Base-by-base conservation (phyloP, 2,113 vertebrate genomes). In the Chamaea fasciata region DNA sequence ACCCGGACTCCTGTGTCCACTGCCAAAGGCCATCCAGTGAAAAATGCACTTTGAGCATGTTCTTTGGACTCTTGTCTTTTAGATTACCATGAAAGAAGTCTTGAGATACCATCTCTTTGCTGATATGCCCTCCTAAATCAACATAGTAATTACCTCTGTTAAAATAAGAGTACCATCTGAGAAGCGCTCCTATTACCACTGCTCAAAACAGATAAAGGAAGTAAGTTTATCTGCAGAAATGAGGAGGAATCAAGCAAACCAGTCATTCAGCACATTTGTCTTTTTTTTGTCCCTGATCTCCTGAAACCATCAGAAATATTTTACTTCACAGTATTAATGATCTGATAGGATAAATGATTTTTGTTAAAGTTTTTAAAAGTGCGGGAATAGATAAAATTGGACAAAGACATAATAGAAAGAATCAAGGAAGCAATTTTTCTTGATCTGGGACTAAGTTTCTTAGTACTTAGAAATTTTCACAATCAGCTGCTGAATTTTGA, bases 131-230 rank as follows among this genome's bases (percentile, higher is more conserved):
- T 96, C 80, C 96, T 76, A 70, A 71, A 62, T 96, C 88, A 97
- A 95, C 35, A 26, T 69, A 93, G 57, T 70, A 92, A 92, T 95
- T 93, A 76, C 59, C 82, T 92, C 80, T 92, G 62, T 89, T 97
- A 83, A 94, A 93, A 75, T 65, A 71, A 76, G 92, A 87, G 85
- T 63, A 35, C 37, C 16, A 50, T 57, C 81, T 94, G 16, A 92
- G 55, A 44, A 83, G 42, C 24, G 55, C 23, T 63, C 15, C 56
- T 75, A 5, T 84, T 76, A 90, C 33, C 18, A 57, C 39, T 56
- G 42, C 59, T 97, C 82, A 89, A 92, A 92, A 70, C 30, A 87
- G 56, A 44, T n/a, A 81, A 89, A 77, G 19, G 50, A 78, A 83
- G 33, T 55, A 53, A n/a, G 27, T 78, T 68, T 81, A 26, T 56